Percentiles rank a stretch among this genome's conserved stretches.
phyloP scores from a whole-genome alignment of 2,113 vertebrate species.

The Pterophyllum scalare region DNA sequence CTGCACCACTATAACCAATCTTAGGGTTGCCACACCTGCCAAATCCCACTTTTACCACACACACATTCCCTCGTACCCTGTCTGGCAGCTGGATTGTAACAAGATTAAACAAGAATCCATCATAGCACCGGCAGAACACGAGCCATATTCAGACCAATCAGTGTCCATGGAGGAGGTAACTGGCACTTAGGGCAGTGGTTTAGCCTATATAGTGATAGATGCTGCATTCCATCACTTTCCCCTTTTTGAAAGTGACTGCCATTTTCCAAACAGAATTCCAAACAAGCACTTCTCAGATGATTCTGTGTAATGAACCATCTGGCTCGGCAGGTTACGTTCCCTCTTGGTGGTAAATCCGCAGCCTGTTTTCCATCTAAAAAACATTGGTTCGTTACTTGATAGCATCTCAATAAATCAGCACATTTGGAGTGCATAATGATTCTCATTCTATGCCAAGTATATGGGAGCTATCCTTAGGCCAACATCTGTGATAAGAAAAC shows the following conservation, averaged over 20 bases:
- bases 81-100: neutral
- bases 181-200: neutral
- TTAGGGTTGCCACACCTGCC: too few species aligned
- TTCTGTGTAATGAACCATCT: slow-evolving; percentile 14
- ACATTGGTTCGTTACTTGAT: slow-evolving; percentile 26
- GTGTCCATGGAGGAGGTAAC: neutral
- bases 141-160: neutral
- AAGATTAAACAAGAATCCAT: neutral
- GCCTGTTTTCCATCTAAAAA: slow-evolving; percentile 15
- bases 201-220: neutral
- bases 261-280: slow-evolving; percentile 5
- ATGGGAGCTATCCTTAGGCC: slow-evolving; percentile 55
- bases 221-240: neutral
- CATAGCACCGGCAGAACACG: neutral
- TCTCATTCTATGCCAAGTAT: slow-evolving; percentile 33
- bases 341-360: slow-evolving; percentile 10
- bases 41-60: too few species aligned
- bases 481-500: slow-evolving; percentile 56
- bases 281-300: neutral
- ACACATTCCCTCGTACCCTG: neutral
- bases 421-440: slow-evolving; percentile 56
- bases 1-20: too few species aligned
- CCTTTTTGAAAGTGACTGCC: neutral
- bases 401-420: slow-evolving; percentile 52
- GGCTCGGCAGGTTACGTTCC: neutral